A percentile compares a stretch with the other conserved stretches of the same genome.
Conservation (phyloP, 2,113 vertebrate genomes). For the Diadophis punctatus region DNA sequence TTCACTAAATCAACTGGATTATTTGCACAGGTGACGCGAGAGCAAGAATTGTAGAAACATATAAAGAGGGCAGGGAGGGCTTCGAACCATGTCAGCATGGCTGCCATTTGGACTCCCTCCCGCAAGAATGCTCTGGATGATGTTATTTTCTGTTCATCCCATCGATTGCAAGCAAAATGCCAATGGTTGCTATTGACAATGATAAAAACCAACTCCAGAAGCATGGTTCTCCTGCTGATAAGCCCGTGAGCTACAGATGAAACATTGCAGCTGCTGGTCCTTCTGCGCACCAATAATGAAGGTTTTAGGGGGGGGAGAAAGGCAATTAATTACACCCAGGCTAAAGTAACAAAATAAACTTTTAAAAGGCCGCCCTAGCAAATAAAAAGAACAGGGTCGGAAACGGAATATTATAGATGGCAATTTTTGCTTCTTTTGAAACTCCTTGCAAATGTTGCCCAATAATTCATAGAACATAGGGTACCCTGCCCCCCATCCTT, state of each 20-base stretch:
- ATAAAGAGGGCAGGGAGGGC: background rate
- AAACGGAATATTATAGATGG: background rate
- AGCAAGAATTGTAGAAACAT: background rate
- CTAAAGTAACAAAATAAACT: background rate
- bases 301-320: background rate
- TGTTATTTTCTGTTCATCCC: background rate
- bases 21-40: background rate
- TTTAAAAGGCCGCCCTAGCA: background rate
- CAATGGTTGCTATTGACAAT: background rate
- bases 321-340: background rate
- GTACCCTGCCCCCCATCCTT: no score
- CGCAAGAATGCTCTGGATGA: background rate
- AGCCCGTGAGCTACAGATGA: background rate
- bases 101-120: background rate
- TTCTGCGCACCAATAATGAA: background rate
- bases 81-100: background rate
- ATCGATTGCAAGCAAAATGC: background rate
- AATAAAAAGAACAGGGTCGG: background rate
- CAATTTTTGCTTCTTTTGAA: background rate
- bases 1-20: background rate
- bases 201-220: background rate
- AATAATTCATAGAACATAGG: background rate
- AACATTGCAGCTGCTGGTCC: background rate
- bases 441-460: background rate
- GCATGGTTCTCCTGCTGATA: background rate